Evolutionary conservation across 1,140 invertebrate genomes (phyloP).

Genomic region (Penaeus chinensis): DNA sequence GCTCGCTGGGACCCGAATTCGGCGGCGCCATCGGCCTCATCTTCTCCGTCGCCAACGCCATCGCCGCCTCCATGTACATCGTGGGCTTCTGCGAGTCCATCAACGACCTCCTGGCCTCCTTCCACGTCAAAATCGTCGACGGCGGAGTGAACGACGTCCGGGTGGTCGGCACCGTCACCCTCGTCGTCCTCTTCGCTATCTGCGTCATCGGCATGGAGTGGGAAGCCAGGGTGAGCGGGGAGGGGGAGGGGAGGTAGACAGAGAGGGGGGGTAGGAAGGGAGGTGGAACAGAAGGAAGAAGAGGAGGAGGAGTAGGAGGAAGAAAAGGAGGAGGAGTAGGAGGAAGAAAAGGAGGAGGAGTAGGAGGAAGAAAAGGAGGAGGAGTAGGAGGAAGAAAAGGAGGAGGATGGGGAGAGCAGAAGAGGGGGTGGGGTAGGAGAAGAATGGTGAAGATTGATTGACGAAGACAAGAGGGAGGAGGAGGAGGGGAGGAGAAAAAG

Average conservation of each 20-base stretch:
- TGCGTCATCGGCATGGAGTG: slow-evolving; percentile 71
- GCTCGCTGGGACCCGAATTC: slow-evolving; percentile 77
- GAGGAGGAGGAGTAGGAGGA: background rate
- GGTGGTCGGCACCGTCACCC: slow-evolving; percentile 71
- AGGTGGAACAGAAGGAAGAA: background rate
- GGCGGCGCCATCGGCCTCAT: slow-evolving; percentile 77
- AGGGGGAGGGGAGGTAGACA: background rate
- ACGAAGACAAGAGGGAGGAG: too few species aligned
- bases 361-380: too few species aligned
- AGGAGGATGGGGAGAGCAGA: too few species aligned
- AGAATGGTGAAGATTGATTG: too few species aligned
- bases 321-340: background rate
- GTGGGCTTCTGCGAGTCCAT: slow-evolving; percentile 77
- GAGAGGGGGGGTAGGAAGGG: background rate
- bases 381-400: too few species aligned
- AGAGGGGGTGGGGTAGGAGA: too few species aligned
- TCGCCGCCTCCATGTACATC: slow-evolving; percentile 76
- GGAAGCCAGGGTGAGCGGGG: slow-evolving; percentile 69
- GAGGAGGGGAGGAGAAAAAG: too few species aligned
- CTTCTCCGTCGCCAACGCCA: slow-evolving; percentile 76
- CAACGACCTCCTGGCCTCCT: slow-evolving; percentile 68
- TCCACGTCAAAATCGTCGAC: slow-evolving; percentile 66
- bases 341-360: background rate
- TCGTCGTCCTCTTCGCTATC: slow-evolving; percentile 68
- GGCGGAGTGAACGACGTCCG: slow-evolving; percentile 72